Base-by-base conservation (phyloP, 1,140 invertebrate genomes). In the Drosophila grimshawi region DNA sequence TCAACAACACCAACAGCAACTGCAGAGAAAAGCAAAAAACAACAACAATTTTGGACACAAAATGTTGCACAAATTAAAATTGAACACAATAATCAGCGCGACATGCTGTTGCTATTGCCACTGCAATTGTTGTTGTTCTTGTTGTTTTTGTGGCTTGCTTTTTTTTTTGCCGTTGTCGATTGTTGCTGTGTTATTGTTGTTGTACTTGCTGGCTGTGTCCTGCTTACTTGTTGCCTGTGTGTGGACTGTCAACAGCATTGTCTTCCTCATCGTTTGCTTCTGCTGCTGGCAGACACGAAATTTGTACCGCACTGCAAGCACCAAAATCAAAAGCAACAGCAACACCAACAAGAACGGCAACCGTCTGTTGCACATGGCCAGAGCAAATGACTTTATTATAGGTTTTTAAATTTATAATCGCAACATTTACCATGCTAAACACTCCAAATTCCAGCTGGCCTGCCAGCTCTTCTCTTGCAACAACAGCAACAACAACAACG, bases 21-120 rank as follows among this genome's bases (percentile, higher is more conserved):
- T 1, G 19, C 19, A 19, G 19, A 19, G 19, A 19, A 19, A 19
- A 19, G 5, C 29, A 45, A 60, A n/a, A 59, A 19, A 10, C 46
- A 61, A 46, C 46, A 53, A 68, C 79, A 67, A 73, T 82, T 79
- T 85, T 69, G 76, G 83, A 65, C 72, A 77, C 85, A 80, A 88
- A 83, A 83, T 86, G 83, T 86, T 88, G 76, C 83, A 82, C 83
- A 86, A 86, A 86, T 88, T 86, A 83, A 86, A 86, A 86, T 83
- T 83, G 80, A 83, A 75, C 83, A 86, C 80, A 83, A 86, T 88
- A 86, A 88, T 86, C 83, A 86, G 68, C 65, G 85, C 68, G 69
- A 77, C 83, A 86, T 88, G 83, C 80, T 88, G 51, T 73, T 76
- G 63, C 55, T 43, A 59, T 69, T 68, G 70, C 39, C 65, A 66